Conservation (phyloP, 2,797 vertebrate genomes). For the Lepilemur ruficaudatus region DNA sequence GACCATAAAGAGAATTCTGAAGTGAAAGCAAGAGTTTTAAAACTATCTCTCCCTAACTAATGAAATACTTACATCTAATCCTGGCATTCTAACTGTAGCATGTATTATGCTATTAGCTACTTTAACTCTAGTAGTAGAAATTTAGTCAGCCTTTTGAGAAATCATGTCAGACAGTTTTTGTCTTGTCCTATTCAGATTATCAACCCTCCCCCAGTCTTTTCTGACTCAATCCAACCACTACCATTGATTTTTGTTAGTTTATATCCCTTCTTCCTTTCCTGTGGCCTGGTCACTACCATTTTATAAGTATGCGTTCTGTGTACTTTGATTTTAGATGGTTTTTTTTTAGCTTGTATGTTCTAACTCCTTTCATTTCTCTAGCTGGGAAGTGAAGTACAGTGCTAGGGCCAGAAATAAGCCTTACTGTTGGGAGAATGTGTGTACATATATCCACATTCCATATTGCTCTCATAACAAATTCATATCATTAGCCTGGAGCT, state of each 20-base stretch:
- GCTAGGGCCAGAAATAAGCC: slow-evolving; percentile 14
- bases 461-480: slow-evolving; percentile 26
- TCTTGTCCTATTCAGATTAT: background rate
- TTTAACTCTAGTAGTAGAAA: slow-evolving; percentile 20
- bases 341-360: slow-evolving; percentile 19
- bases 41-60: background rate
- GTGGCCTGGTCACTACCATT: background rate
- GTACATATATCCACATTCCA: slow-evolving; percentile 13
- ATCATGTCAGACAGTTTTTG: background rate
- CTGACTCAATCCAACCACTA: background rate
- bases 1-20: slow-evolving; percentile 4
- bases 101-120: background rate
- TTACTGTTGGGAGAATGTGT: background rate
- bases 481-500: background rate
- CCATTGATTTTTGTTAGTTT: slow-evolving; percentile 24
- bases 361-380: slow-evolving; percentile 11
- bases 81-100: background rate
- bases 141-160: background rate
- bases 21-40: slow-evolving; percentile 30
- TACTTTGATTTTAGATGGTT: slow-evolving; percentile 20
- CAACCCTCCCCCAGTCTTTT: background rate
- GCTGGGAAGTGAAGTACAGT: background rate
- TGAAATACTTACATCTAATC: background rate
- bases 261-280: background rate
- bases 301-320: background rate